Base-by-base conservation (phyloP, 1,140 invertebrate species). In the Maniola jurtina region DNA sequence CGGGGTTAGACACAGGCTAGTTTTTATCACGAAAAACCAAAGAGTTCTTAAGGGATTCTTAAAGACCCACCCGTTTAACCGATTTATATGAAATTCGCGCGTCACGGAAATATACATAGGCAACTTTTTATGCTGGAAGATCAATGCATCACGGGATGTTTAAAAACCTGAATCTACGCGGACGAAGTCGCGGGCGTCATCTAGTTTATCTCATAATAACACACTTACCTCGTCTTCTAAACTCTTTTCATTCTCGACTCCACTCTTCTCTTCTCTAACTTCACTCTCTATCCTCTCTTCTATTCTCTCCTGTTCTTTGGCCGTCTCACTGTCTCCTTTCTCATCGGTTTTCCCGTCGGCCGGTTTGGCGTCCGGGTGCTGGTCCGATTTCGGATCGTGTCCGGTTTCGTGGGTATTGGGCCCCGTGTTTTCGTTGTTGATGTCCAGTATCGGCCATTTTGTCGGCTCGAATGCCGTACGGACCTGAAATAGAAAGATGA, bases 401-500 rank as follows among this genome's bases (percentile, higher is more conserved):
- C 42, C 70, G 4, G 36, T 34, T 55, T 76, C 73, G 2, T 78
- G 73, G 52, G 48, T 59, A 42, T 72, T 68, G 47, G 57, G 15
- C 25, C 64, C 62, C 52, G 33, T 10, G 25, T 55, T 55, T 1
- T 16, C 52, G 13, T 55, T 50, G 62, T 70, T 70, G 1, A 52
- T 38, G 42, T 96, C 95, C 4, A 93, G 84, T 54, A 98, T 94
- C 25, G 96, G 96, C 98, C 98, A 99, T 84, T 94, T 96, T 11
- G 93, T 93, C 3, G 97, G 98, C 72, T 97, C 93, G 63, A 93
- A 92, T 65, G 93, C 94, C 48, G 97, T 96, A 78, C 97, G 93
- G 16, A 99, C 94, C 95, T 95, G 80, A 50, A 81, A 83, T 13
- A 10, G 14, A 11, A 61, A 40, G 61, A 62, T 48, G 14, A 52